Conservation (phyloP, 2,113 vertebrate genomes). For the Caranx ignobilis region DNA sequence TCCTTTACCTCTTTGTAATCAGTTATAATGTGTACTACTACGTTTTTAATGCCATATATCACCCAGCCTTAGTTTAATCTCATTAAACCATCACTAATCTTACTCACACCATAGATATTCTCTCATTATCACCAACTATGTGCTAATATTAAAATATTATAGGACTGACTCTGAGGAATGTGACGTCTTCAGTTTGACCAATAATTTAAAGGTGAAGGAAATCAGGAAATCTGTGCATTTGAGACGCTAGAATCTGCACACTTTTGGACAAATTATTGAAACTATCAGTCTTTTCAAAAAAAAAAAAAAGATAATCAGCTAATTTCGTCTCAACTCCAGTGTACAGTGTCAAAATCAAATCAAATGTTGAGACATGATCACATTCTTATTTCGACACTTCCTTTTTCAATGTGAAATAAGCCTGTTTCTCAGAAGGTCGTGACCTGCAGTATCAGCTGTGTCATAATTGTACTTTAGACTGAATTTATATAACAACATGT, state of each 20-base stretch:
- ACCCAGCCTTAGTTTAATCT: neutral
- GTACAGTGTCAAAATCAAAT: neutral
- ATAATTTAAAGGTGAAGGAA: neutral
- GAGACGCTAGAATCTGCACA: neutral
- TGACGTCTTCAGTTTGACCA: too few species aligned
- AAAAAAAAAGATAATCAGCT: too few species aligned
- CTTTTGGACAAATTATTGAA: neutral
- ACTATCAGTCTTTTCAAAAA: too few species aligned
- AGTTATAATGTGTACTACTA: neutral
- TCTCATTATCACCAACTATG: neutral
- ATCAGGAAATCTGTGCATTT: neutral
- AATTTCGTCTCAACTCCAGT: neutral
- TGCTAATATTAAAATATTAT: neutral
- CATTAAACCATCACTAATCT: neutral
- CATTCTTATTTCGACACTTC: neutral
- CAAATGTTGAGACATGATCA: neutral
- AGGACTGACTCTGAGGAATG: neutral
- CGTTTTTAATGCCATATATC: neutral
- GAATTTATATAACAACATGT: neutral
- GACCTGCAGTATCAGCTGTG: too few species aligned
- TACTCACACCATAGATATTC: neutral
- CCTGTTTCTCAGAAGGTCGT: neutral
- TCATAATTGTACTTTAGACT: conserved; percentile 7
- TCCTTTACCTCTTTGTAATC: neutral
- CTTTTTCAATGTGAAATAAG: neutral